phyloP scores from a whole-genome alignment of 92 coral and sea anemone genomes.

The Epizoanthus illoricatus region DNA sequence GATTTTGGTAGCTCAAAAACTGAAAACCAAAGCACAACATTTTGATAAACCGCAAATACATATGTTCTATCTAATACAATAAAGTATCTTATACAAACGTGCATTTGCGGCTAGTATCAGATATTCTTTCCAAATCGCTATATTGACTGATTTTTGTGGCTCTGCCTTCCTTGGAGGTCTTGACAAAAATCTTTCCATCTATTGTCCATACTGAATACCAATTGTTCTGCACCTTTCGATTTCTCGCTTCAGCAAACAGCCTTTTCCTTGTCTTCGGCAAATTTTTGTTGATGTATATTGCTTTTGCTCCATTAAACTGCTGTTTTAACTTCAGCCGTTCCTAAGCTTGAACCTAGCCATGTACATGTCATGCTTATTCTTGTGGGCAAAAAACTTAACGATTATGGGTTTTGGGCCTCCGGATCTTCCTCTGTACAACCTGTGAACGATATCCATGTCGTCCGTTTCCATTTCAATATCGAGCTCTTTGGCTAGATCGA shows the following conservation, averaged over 20 bases:
- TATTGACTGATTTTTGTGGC: background rate
- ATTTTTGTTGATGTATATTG: conserved; percentile 36
- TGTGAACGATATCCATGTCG: background rate
- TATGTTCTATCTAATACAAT: too few species aligned
- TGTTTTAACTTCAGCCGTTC: conserved; percentile 9
- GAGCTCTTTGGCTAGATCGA: background rate
- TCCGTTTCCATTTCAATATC: background rate
- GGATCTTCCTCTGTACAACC: background rate
- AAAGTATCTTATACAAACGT: too few species aligned
- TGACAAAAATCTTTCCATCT: conserved; percentile 37
- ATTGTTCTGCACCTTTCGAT: conserved; percentile 16
- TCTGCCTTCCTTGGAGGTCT: conserved; percentile 19
- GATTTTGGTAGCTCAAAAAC: too few species aligned
- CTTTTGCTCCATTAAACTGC: conserved; percentile 31
- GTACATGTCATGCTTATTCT: conserved; percentile 26
- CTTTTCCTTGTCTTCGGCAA: conserved; percentile 22
- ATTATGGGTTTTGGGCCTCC: conserved; percentile 20
- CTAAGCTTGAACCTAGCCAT: conserved; percentile 35
- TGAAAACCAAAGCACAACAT: too few species aligned
- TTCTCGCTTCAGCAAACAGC: conserved; percentile 30
- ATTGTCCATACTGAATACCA: conserved; percentile 37
- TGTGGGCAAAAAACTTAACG: conserved; percentile 33
- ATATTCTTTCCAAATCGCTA: conserved; percentile 4
- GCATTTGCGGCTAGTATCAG: background rate
- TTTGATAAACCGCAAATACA: too few species aligned